Conservation (phyloP, 2,888 invertebrate genomes). For the Tinea pellionella region DNA sequence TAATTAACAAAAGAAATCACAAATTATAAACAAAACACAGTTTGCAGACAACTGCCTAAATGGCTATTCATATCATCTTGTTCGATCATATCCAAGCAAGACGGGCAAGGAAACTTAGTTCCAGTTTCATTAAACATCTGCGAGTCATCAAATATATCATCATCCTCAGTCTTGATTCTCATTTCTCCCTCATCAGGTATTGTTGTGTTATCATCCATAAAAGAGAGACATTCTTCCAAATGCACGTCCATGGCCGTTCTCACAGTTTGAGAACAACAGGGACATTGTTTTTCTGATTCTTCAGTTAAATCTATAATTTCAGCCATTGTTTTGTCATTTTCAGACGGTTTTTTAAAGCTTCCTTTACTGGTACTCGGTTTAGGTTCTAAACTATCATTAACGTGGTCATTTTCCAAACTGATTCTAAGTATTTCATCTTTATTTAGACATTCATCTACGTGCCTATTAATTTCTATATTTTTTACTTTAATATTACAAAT, state of each 20-base stretch:
- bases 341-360: neutral
- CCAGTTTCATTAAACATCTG: slow-evolving; percentile 50
- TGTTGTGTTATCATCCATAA: slow-evolving; percentile 52
- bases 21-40: too few relatives aligned
- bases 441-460: slow-evolving; percentile 59
- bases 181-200: slow-evolving; percentile 36
- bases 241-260: slow-evolving; percentile 47
- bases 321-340: neutral
- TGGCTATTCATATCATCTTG: slow-evolving; percentile 69
- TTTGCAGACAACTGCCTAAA: slow-evolving; percentile 53
- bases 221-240: slow-evolving; percentile 60
- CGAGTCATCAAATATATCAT: slow-evolving; percentile 43
- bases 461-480: slow-evolving; percentile 42
- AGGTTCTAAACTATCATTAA: slow-evolving; percentile 19
- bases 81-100: slow-evolving; percentile 67
- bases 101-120: slow-evolving; percentile 68
- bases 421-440: slow-evolving; percentile 41
- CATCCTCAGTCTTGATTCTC: slow-evolving; percentile 18
- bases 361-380: slow-evolving; percentile 20
- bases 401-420: slow-evolving; percentile 16
- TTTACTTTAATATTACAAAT: slow-evolving; percentile 47
- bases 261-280: slow-evolving; percentile 47
- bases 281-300: slow-evolving; percentile 32
- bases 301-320: slow-evolving; percentile 14
- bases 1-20: neutral